Base-by-base conservation (phyloP, 1,140 invertebrate species). In the Philopotamus ludificatus region DNA sequence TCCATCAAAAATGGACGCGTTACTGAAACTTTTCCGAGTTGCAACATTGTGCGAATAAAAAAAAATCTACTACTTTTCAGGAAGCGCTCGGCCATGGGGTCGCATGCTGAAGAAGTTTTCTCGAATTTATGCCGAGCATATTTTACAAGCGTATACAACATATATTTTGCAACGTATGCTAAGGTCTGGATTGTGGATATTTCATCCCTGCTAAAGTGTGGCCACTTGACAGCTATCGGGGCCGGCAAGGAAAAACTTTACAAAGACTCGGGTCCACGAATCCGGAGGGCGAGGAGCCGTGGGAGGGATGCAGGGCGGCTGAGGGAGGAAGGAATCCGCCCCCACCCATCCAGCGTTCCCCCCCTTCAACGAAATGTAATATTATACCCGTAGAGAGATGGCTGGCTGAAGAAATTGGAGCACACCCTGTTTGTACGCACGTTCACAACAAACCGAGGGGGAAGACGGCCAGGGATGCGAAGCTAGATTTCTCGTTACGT, bases 401-500 rank as follows among this genome's bases (percentile, higher is more conserved):
- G 54, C 26, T 16, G 54, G 28, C n/a, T 10, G 28, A 51, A 62
- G 60, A 62, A 62, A 62, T 62, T 62, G 60, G 60, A 53, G 60
- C 60, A 44, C 49, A 53, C 45, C 60, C 60, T 51, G 45, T 62
- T 62, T 51, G 60, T 62, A 51, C 60, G 60, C 59, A 50, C 44
- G 44, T 61, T 61, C 59, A 28, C 49, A 60, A 60, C 42, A 49
- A n/a, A n/a, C 42, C 12, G 42, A 42, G 57, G 57, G 41, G 42
- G 21, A 26, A 16, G 12, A 26, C 39, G 55, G 8, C 3, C 18
- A 1, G 61, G 62, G 18, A 21, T 57, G 26, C 16, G 60, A 62
- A 55, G 60, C 54, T 54, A 54, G 62, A 60, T 47, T 65, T 51
- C 62, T 57, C 57, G 67, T 70, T 65, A 70, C 68, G 61, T 60